These are phyloP conservation scores for Ameiurus melas DNA, from an alignment of 2,113 vertebrate genomes.

Conservation along the genomic window DNA sequence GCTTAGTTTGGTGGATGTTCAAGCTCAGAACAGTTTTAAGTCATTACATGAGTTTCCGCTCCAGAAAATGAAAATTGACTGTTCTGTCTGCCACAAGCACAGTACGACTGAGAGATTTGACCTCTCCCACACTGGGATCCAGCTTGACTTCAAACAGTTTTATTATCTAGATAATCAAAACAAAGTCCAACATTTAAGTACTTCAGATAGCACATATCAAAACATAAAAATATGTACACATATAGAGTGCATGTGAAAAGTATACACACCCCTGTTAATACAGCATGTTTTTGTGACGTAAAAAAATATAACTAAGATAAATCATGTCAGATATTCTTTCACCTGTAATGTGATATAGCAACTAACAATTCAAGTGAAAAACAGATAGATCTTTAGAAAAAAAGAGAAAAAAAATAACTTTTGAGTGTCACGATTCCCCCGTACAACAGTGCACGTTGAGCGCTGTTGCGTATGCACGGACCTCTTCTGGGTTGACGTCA, in stretches of 20 bases:
- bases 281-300: neutral
- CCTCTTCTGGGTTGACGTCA: too few species aligned
- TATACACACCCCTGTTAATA: neutral
- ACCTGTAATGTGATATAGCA: neutral
- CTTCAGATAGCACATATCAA: neutral
- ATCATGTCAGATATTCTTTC: neutral
- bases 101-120: slow-evolving; percentile 63
- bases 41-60: slow-evolving; percentile 48
- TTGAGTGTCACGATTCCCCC: too few species aligned
- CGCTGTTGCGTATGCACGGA: too few species aligned
- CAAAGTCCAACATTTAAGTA: neutral
- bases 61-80: slow-evolving; percentile 68
- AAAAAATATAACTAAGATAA: neutral
- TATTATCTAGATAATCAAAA: slow-evolving; percentile 63
- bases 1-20: neutral
- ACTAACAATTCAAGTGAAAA: neutral
- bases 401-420: too few species aligned
- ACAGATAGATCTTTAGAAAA: neutral
- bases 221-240: neutral
- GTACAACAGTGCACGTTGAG: too few species aligned
- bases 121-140: slow-evolving; percentile 61
- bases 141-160: slow-evolving; percentile 70
- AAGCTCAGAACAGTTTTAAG: neutral
- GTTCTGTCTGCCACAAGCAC: slow-evolving; percentile 68
- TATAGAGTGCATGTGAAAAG: neutral